Conservation (phyloP, 2,797 vertebrate species). For the Adrianichthys oophorus region DNA sequence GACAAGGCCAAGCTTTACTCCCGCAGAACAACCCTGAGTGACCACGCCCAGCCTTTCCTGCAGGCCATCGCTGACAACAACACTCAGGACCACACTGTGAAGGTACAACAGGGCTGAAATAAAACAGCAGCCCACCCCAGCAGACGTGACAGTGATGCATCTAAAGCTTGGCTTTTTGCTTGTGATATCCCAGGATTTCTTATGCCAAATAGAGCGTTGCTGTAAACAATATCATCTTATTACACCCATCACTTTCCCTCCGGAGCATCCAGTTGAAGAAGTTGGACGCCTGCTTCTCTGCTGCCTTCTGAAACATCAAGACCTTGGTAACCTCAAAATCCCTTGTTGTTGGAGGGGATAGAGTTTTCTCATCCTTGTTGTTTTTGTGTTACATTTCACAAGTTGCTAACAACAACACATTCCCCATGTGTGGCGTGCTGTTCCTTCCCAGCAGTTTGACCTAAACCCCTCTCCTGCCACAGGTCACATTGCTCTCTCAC, state of each 20-base stretch:
- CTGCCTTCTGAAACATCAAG: conserved; percentile 97
- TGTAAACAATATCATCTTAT: conserved; percentile 98
- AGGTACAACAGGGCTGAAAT: conserved; percentile 72
- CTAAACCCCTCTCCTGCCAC: conserved; percentile 16
- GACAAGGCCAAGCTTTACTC: conserved; percentile 90
- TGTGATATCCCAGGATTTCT: conserved; percentile 84
- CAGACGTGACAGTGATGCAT: not conserved
- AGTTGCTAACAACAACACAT: not conserved
- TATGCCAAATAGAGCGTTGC: conserved; percentile 97
- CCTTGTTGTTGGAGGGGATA: conserved; percentile 15
- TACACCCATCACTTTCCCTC: conserved; percentile 95
- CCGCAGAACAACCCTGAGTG: conserved; percentile 84
- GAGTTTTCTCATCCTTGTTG: not conserved
- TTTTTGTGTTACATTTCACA: not conserved
- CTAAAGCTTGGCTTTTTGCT: conserved; percentile 9
- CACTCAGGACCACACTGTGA: conserved; percentile 96
- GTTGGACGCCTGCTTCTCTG: conserved; percentile 95
- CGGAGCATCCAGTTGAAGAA: conserved; percentile 97
- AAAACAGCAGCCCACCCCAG: not conserved
- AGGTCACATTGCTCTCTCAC: conserved; percentile 94
- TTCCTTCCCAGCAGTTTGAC: not conserved
- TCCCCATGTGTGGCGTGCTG: not conserved
- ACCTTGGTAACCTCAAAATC: conserved; percentile 87
- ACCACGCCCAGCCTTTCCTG: conserved; percentile 95
- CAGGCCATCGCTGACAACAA: conserved; percentile 97